Evolutionary conservation across 2,113 vertebrate genomes (phyloP).

Genomic region (Asarcornis scutulata): DNA sequence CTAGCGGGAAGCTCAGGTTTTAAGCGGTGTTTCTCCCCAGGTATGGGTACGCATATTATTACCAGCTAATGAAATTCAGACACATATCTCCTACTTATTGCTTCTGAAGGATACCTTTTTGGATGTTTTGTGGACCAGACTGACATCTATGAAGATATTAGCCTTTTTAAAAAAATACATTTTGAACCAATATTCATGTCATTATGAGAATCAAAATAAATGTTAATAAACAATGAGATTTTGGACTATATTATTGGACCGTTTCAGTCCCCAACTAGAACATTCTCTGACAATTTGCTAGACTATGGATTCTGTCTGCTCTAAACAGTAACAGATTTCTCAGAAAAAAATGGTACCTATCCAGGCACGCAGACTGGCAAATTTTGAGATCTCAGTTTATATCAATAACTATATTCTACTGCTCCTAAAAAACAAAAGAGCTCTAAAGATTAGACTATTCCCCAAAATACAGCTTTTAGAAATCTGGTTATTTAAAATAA

Average conservation of each 20-base stretch:
- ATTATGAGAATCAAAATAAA: conserved; percentile 50
- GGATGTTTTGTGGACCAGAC: conserved; percentile 1
- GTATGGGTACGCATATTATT: conserved; percentile 3
- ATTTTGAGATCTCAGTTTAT: not conserved
- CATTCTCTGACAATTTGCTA: not conserved
- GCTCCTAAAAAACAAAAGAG: not conserved
- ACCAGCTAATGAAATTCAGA: conserved; percentile 56
- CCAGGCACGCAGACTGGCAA: not conserved
- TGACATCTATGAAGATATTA: conserved; percentile 29
- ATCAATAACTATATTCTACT: not conserved
- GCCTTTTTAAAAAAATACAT: not conserved
- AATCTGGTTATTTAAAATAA: not conserved
- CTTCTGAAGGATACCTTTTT: conserved; percentile 29
- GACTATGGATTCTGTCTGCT: not conserved
- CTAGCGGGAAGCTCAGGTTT: not conserved
- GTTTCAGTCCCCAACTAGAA: not conserved
- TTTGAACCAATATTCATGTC: conserved; percentile 18
- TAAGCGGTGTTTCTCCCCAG: not conserved
- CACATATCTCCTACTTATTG: conserved; percentile 9
- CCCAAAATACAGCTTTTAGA: not conserved
- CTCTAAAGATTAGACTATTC: not conserved
- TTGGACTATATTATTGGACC: not conserved
- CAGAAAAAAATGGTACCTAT: not conserved
- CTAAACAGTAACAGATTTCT: not conserved
- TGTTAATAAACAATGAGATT: conserved; percentile 15